A percentile compares a stretch with the other conserved stretches of the same genome.
phyloP scores from a whole-genome alignment of 2,113 vertebrate species.

The Phalacrocorax aristotelis region DNA sequence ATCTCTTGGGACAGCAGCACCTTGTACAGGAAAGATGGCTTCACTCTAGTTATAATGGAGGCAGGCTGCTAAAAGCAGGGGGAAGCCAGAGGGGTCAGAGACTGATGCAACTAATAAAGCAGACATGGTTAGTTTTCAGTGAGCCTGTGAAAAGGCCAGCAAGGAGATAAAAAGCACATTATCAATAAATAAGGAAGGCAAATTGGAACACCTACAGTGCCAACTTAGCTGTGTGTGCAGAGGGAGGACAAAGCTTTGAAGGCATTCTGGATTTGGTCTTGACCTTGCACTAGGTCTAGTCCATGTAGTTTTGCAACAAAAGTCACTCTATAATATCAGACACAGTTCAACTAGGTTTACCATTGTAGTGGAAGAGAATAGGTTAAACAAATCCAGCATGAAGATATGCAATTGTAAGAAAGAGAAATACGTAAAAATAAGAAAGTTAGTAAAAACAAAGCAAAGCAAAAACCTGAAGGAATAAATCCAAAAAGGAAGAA shows the following conservation, averaged over 20 bases:
- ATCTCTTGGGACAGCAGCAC: background rate
- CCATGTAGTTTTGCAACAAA: background rate
- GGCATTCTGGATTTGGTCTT: background rate
- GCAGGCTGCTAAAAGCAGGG: background rate
- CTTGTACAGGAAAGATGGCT: background rate
- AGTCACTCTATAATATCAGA: background rate
- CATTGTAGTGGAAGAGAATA: background rate
- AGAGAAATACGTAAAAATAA: background rate
- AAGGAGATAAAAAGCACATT: background rate
- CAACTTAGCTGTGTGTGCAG: background rate
- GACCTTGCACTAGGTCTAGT: background rate
- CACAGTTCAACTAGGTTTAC: background rate
- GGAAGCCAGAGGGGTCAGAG: background rate
- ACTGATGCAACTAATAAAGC: background rate
- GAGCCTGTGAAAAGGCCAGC: background rate
- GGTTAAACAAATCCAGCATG: background rate
- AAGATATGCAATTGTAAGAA: background rate
- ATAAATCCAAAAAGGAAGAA: background rate
- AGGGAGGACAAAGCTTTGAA: background rate
- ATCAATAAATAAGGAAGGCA: background rate
- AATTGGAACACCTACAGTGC: background rate
- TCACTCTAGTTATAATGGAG: background rate
- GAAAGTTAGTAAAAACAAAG: background rate
- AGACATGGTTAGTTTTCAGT: background rate
- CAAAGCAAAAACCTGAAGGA: background rate